Conservation (phyloP, 2,113 vertebrate species). For the Rousettus leschenaultii region DNA sequence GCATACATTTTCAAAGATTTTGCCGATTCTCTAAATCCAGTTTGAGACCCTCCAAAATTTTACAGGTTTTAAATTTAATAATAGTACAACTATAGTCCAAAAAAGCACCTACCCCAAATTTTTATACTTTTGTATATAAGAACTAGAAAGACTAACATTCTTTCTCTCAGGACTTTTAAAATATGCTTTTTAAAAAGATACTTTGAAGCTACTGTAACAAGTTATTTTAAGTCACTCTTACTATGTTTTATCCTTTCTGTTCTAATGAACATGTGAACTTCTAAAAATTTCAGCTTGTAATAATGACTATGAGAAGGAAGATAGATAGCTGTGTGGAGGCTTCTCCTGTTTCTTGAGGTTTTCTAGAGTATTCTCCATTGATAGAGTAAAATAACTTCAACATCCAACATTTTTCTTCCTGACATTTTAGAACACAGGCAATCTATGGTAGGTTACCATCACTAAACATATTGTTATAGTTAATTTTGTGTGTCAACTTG, state of each 20-base stretch:
- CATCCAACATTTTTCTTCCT: neutral
- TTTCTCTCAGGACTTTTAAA: conserved; percentile 50
- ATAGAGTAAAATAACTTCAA: neutral
- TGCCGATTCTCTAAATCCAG: neutral
- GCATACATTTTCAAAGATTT: neutral
- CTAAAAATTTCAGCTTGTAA: conserved; percentile 11
- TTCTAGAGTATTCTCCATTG: neutral
- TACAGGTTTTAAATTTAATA: neutral
- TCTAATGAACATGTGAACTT: conserved; percentile 46
- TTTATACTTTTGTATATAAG: conserved; percentile 18
- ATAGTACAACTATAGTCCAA: conserved; percentile 2
- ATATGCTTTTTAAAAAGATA: conserved; percentile 60
- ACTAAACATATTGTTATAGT: neutral
- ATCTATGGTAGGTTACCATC: neutral
- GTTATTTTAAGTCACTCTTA: conserved; percentile 56
- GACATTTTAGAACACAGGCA: neutral
- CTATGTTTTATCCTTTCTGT: conserved; percentile 12
- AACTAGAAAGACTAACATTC: conserved; percentile 43
- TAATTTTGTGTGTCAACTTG: neutral
- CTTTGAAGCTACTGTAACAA: conserved; percentile 57
- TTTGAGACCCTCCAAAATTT: neutral
- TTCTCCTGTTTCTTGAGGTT: neutral
- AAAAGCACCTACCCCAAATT: conserved; percentile 15
- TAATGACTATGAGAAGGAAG: neutral
- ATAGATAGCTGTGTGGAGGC: neutral